A percentile compares a stretch with the other conserved stretches of the same genome.
Conservation (phyloP, 2,888 invertebrate species). For the Drosophila picticornis region DNA sequence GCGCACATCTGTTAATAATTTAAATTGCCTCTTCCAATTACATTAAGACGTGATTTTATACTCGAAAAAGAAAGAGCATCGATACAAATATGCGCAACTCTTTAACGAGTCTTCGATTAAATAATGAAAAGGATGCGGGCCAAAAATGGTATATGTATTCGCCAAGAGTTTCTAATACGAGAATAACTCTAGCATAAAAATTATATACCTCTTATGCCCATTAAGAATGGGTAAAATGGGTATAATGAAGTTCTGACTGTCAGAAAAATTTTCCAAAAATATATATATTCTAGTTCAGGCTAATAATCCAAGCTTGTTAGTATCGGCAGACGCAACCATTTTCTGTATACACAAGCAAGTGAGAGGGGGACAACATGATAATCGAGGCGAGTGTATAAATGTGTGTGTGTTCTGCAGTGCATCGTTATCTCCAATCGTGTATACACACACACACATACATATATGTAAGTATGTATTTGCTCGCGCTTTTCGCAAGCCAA, state of each 20-base stretch:
- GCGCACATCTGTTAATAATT: conserved; percentile 43
- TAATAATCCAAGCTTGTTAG: background rate
- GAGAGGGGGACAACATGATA: background rate
- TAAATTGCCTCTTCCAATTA: conserved; percentile 27
- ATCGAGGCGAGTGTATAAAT: background rate
- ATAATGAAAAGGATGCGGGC: background rate
- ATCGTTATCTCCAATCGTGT: background rate
- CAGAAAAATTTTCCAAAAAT: background rate
- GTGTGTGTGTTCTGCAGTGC: background rate
- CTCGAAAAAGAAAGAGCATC: background rate
- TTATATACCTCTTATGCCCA: background rate
- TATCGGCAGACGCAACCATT: no score
- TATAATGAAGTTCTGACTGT: background rate
- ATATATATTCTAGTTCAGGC: background rate
- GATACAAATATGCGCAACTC: background rate
- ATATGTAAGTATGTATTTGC: background rate
- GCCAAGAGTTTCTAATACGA: background rate
- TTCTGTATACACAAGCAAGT: background rate
- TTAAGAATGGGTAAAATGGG: background rate
- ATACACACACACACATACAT: background rate
- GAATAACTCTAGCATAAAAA: background rate
- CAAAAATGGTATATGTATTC: background rate
- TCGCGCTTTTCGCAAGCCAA: background rate
- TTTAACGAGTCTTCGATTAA: background rate
- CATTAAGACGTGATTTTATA: background rate